Evolutionary conservation across 2,888 invertebrate species (phyloP).

Genomic region (Xiphydria camelus): DNA sequence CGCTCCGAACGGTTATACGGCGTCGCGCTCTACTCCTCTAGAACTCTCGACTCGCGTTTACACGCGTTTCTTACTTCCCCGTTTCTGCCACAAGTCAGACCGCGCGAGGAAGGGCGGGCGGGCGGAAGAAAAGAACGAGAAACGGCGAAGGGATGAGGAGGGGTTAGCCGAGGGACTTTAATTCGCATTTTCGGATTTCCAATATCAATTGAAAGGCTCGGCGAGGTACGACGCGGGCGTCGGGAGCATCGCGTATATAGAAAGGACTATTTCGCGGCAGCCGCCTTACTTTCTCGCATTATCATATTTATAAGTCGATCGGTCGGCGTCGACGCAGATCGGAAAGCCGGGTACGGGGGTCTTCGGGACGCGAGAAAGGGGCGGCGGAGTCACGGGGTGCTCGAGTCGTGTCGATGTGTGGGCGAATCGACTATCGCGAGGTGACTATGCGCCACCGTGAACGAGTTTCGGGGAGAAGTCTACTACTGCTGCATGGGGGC

Average conservation of each 20-base stretch:
- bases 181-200: slow-evolving; percentile 50
- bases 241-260: slow-evolving; percentile 8
- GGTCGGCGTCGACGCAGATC: no score
- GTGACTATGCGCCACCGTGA: no score
- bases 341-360: no score
- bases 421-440: no score
- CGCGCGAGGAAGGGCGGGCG: slow-evolving; percentile 7
- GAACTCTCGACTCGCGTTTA: slow-evolving; percentile 22
- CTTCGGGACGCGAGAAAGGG: no score
- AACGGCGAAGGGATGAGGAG: no score
- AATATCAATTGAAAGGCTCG: slow-evolving; percentile 42
- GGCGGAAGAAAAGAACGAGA: no score
- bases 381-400: no score
- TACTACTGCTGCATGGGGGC: no score
- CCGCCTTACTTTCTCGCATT: slow-evolving; percentile 47
- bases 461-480: no score
- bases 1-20: background rate
- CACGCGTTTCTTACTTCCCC: slow-evolving; percentile 28
- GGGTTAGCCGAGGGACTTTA: slow-evolving; percentile 31
- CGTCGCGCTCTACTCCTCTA: background rate
- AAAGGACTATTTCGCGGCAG: slow-evolving; percentile 49
- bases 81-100: no score
- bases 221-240: slow-evolving; percentile 14
- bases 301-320: slow-evolving; percentile 55
- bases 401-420: no score